These are phyloP conservation scores for Callimorpha dominula DNA, from an alignment of 2,888 invertebrate species.

Conservation along the genomic window DNA sequence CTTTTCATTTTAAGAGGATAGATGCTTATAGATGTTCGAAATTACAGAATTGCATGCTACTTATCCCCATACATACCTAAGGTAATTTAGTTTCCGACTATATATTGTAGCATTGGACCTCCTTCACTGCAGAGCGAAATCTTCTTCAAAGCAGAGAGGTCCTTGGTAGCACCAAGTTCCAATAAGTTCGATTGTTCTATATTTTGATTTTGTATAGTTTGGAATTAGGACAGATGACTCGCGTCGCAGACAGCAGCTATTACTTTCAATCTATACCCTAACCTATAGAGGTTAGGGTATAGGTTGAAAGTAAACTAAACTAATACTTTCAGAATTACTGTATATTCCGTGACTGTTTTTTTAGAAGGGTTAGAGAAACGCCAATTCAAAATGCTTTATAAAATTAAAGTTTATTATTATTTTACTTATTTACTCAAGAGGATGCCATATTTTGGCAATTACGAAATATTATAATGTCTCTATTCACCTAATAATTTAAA, in stretches of 20 bases:
- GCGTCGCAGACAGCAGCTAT: no score
- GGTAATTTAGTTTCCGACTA: neutral
- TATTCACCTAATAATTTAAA: constrained; percentile 9
- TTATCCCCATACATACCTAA: neutral
- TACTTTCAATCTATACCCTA: neutral
- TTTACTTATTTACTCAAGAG: neutral
- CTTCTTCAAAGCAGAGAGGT: no score
- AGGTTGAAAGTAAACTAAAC: no score
- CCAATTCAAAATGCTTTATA: neutral
- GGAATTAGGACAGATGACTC: no score
- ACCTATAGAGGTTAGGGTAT: neutral
- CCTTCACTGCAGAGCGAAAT: no score
- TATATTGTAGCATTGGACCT: no score
- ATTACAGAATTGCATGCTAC: neutral
- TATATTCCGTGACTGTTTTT: no score
- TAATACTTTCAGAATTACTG: neutral
- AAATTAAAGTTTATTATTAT: neutral
- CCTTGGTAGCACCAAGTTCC: no score
- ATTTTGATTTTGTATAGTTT: no score
- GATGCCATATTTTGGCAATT: no score
- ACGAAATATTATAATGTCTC: constrained; percentile 7
- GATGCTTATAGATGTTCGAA: neutral
- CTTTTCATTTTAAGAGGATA: neutral
- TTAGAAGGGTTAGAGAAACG: neutral
- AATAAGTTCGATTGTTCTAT: no score